Evolutionary conservation across 1,140 invertebrate species (phyloP).

Genomic region (Amphibalanus amphitrite): DNA sequence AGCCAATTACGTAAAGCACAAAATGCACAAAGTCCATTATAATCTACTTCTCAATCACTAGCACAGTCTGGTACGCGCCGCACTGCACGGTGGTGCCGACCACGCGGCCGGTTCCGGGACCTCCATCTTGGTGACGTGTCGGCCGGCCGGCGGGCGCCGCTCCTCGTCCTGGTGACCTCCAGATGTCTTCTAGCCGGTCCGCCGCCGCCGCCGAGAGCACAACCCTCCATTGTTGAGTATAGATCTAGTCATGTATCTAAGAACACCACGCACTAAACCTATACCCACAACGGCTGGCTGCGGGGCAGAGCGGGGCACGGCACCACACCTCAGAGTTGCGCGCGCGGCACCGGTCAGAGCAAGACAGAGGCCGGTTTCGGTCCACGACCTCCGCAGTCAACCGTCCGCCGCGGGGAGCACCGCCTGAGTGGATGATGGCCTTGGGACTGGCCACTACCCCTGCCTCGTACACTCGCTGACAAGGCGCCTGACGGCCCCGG

Average conservation of each 20-base stretch:
- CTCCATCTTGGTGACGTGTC: too few species aligned
- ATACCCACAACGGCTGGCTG: conserved; percentile 4
- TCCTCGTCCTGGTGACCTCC: too few species aligned
- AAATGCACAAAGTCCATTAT: too few species aligned
- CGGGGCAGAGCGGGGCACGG: not conserved
- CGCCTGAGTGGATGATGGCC: not conserved
- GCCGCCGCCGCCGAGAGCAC: not conserved
- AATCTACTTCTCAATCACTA: too few species aligned
- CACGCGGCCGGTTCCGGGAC: too few species aligned
- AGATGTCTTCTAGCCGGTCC: too few species aligned
- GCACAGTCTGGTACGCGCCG: too few species aligned
- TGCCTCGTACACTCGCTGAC: not conserved
- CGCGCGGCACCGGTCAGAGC: too few species aligned
- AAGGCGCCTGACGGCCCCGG: not conserved
- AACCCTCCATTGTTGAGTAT: conserved; percentile 3
- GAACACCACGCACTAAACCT: conserved; percentile 3
- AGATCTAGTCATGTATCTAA: conserved; percentile 4
- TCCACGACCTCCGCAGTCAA: not conserved
- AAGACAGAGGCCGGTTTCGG: too few species aligned
- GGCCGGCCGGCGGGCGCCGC: too few species aligned
- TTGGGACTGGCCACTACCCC: conserved; percentile 1
- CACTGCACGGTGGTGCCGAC: too few species aligned
- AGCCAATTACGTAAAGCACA: too few species aligned
- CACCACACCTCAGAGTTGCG: not conserved
- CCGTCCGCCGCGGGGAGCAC: not conserved